Evolutionary conservation across 2,888 invertebrate genomes (phyloP).

Genomic region (Litoditis marina): DNA sequence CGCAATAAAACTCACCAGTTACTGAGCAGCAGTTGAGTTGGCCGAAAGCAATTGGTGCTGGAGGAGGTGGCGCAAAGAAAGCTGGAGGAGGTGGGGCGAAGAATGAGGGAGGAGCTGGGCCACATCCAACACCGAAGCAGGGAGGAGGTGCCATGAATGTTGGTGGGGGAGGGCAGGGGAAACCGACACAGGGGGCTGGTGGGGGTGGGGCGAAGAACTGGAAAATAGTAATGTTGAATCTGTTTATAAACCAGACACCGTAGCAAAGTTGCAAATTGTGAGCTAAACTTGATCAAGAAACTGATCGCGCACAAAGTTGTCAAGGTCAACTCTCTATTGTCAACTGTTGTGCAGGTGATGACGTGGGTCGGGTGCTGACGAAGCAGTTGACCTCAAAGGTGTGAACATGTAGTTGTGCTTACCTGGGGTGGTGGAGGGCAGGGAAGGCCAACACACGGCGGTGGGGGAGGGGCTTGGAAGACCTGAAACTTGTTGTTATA

Average conservation of each 20-base stretch:
- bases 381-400: not conserved
- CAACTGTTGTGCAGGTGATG: too few species aligned
- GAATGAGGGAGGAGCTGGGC: conserved; percentile 7
- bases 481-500: not conserved
- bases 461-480: conserved; percentile 5
- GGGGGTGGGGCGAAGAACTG: conserved; percentile 15
- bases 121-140: conserved; percentile 12
- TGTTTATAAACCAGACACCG: not conserved
- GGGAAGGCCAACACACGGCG: conserved; percentile 10
- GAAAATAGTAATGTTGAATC: not conserved
- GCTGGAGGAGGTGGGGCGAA: conserved; percentile 13
- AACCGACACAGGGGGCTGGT: conserved; percentile 11
- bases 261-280: too few species aligned
- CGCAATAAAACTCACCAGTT: conserved; percentile 3
- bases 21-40: conserved; percentile 15
- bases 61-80: conserved; percentile 1
- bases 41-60: conserved; percentile 9
- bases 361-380: too few species aligned
- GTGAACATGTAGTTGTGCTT: not conserved
- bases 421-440: conserved; percentile 13
- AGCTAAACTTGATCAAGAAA: not conserved
- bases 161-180: conserved; percentile 6
- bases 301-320: not conserved
- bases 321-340: too few species aligned
- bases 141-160: too few species aligned